Base-by-base conservation (phyloP, 2,797 vertebrate species). In the Fistularia tabacaria region DNA sequence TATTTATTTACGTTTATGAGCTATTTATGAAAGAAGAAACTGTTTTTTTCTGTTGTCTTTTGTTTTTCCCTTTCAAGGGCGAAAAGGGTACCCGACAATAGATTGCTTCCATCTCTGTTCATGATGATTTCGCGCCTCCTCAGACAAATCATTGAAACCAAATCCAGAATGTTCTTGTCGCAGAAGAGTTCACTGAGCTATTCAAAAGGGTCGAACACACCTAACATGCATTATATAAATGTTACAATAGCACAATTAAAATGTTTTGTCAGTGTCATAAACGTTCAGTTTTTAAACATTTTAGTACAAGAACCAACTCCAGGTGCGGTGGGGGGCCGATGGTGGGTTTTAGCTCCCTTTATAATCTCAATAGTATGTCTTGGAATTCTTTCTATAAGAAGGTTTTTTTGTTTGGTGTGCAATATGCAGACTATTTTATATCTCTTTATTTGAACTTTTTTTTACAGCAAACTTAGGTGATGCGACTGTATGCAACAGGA, bases 401-500 rank as follows among this genome's bases (percentile, higher is more conserved):
- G 37, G 41, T 51, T 64, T 64, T 44, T 40, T 40, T 6, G 10
- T 66, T 50, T 64, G 64, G 78, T 79, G 73, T 72, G 69, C 66
- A 65, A 61, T 64, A 59, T 62, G 42, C 66, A 79, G 14, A 77
- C 55, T 76, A 71, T 89, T 90, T 90, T 87, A 82, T 90, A 87
- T 64, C 66, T 81, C 25, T 69, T 84, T 74, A 76, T 70, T 25
- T 25, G 8, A 54, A n/a, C 5, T 59, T 74, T 66, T 43, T 38
- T 67, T 74, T 75, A 66, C 66, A 64, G 49, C 62, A 64, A 66
- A 64, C 49, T 73, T 59, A 66, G 71, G 41, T 56, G 61, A 79
- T 36, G 48, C 71, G 62, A 71, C 63, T 75, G 50, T 47, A 8
- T n/a, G 37, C 25, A 25, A 25, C 25, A 25, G 7, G 60, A 70